Base-by-base conservation (phyloP, 1,140 invertebrate genomes). In the Hermatobates lingyangjiaoensis region DNA sequence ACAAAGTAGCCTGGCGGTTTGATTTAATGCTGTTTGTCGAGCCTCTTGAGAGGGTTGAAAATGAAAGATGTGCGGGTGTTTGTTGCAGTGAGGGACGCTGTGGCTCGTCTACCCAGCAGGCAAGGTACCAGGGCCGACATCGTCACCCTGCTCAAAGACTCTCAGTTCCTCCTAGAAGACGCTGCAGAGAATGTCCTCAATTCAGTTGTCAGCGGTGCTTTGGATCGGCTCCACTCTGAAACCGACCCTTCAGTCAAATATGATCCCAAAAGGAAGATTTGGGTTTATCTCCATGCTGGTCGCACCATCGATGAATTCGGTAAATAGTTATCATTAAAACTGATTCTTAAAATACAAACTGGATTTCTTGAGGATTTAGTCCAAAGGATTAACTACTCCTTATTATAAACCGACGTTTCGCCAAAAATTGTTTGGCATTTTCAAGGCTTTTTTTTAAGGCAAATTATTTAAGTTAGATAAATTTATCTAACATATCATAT, bases 101-200 rank as follows among this genome's bases (percentile, higher is more conserved):
- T 89, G 0, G 89, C 92, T 0, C 69, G 92, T 40, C 68, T 96
- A 51, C 91, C 92, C 0, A 94, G 89, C 66, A 90, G 91, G 0
- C 87, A 95, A 70, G 91, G 92, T 23, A 92, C 90, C 0, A 68
- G 89, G 25, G 77, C 82, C 3, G 89, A 95, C 60, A 91, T 95
- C 56, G 85, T 83, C 66, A 80, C 84, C 58, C 66, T 88, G 39
- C 61, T 87, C 3, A 81, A 83, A 62, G 83, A 86, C 61, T 91
- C 87, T 0, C 86, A 90, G 60, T 93, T 87, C 58, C 73, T 93
- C 26, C 74, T 77, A 21, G 74, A 75, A 28, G 77, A 78, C 42
- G 77, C 81, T 27, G 75, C 77, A 30, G 80, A 84, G 54, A 79
- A 69, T 52, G 68, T 81, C 38, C 62, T 89, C 2, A 82, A 88